Evolutionary conservation across 2,888 invertebrate species (phyloP).

Genomic region (Salpingus planirostris): DNA sequence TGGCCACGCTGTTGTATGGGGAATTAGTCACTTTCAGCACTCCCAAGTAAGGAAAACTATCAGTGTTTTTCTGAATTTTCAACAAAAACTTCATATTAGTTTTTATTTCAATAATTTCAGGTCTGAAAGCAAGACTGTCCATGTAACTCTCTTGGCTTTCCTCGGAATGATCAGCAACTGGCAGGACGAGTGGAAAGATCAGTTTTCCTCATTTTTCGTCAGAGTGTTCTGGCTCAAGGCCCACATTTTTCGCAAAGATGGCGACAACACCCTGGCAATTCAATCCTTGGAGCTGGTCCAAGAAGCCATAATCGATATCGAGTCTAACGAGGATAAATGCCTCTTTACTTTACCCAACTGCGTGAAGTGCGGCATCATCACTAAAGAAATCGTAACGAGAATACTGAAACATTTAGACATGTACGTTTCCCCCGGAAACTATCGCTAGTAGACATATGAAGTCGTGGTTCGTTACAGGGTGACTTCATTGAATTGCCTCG

Average conservation of each 20-base stretch:
- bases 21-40: conserved; percentile 42
- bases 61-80: background rate
- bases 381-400: conserved; percentile 40
- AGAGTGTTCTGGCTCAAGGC: conserved; percentile 49
- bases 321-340: conserved; percentile 30
- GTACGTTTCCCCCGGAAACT: too few species aligned
- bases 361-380: conserved; percentile 44
- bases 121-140: conserved; percentile 25
- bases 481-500: conserved; percentile 53
- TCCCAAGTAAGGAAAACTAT: conserved; percentile 15
- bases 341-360: conserved; percentile 46
- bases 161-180: conserved; percentile 43
- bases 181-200: conserved; percentile 41
- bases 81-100: background rate
- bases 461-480: conserved; percentile 33
- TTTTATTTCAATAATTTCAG: conserved; percentile 2
- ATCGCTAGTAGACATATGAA: too few species aligned
- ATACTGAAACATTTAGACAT: conserved; percentile 46
- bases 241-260: conserved; percentile 46
- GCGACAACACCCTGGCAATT: conserved; percentile 45
- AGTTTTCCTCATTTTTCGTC: conserved; percentile 41
- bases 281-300: conserved; percentile 43
- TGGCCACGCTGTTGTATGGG: conserved; percentile 45
- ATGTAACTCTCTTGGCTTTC: conserved; percentile 42
- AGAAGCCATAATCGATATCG: conserved; percentile 21